Base-by-base conservation (phyloP, 37 sponge, comb jelly and placozoan species). In the Hormiphora californensis region DNA sequence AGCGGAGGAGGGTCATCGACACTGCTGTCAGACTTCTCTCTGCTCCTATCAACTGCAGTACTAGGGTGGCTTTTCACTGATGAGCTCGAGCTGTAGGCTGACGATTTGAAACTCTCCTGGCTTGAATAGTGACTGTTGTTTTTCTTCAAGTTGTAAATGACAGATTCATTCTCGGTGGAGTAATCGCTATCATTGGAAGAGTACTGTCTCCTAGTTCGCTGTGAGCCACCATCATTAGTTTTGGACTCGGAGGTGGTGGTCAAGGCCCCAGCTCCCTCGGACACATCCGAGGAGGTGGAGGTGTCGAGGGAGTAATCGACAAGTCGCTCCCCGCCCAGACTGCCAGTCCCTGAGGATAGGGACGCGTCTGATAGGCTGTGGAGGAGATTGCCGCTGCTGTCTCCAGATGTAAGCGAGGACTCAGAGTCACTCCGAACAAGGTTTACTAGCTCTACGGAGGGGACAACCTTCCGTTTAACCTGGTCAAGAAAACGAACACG, bases 261-360 rank as follows among this genome's bases (percentile, higher is more conserved):
- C n/a, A n/a, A n/a, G n/a, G n/a, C n/a, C n/a, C n/a, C n/a, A n/a
- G n/a, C n/a, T n/a, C n/a, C n/a, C n/a, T n/a, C n/a, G n/a, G n/a
- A 5, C n/a, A 28, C 61, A 21, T 12, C 17, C n/a, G 61, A 57
- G 15, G 12, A 9, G 53, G 12, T 49, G 53, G 9, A 17, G 9
- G 53, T 17, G 61, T 30, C 61, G 27, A 57, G 61, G 61, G 61
- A 57, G n/a, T 57, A 57, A 21, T 73, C 81, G 0, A 73, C 43
- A 8, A 39, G 46, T 9, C 17, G 8, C 27, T 43, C 21, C 15
- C 43, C 81, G 28, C 12, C 46, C 46, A 73, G 25, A 41, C 81
- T 73, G 23, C 81, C 81, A 17, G 35, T 73, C 32, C 81, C 81
- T 4, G 81, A 73, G 43, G 81, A 73, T 30, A 73, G 21, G 1